Conservation (phyloP, 2,113 vertebrate species). For the Suncus etruscus region DNA sequence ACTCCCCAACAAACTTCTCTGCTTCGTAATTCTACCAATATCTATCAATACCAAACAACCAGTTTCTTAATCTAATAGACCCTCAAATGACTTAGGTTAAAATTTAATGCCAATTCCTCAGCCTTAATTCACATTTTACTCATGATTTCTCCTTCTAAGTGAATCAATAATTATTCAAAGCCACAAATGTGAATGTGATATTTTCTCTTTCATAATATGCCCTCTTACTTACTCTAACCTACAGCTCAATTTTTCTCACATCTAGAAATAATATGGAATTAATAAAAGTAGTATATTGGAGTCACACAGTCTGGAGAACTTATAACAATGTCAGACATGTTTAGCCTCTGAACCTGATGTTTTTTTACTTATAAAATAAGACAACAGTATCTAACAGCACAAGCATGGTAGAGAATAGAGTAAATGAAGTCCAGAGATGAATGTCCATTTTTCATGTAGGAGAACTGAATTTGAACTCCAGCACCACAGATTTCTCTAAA, state of each 20-base stretch:
- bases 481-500: too few relatives aligned
- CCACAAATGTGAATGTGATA: background rate
- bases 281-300: background rate
- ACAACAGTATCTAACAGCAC: background rate
- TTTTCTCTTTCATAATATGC: background rate
- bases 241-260: background rate
- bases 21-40: background rate
- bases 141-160: background rate
- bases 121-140: conserved; percentile 18
- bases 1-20: background rate
- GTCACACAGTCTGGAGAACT: background rate
- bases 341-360: conserved; percentile 35
- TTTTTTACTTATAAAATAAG: conserved; percentile 50
- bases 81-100: background rate
- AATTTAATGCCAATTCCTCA: conserved; percentile 19
- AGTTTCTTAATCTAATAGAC: conserved; percentile 1
- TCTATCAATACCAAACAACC: background rate
- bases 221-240: background rate
- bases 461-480: too few relatives aligned
- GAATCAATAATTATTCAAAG: background rate
- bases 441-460: too few relatives aligned
- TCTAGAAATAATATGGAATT: conserved; percentile 39
- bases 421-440: background rate
- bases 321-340: background rate
- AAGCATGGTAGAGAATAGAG: conserved; percentile 18